Base-by-base conservation (phyloP, 2,888 invertebrate genomes). In the Rhogogaster chlorosoma region DNA sequence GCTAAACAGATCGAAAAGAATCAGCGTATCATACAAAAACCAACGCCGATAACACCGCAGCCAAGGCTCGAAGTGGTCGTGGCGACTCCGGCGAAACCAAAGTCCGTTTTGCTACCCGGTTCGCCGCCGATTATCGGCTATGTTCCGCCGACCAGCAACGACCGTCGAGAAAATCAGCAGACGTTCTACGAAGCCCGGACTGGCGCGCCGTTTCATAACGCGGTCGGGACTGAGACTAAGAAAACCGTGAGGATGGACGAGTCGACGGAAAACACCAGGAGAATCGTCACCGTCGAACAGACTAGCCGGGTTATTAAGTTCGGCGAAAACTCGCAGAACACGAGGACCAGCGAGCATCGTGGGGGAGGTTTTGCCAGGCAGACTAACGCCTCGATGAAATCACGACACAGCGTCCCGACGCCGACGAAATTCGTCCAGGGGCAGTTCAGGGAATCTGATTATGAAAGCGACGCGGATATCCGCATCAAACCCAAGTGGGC, bases 231-330 rank as follows among this genome's bases (percentile, higher is more conserved):
- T 0, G 96, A 96, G 92, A 95, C 95, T 2, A 96, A 95, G 84
- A 96, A 96, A 89, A 95, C 95, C n/a, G 95, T 96, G 92, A 95
- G 96, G 89, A 96, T 96, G 94, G 95, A 96, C 87, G 96, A 96
- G 90, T 95, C 96, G 0, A 96, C 96, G 7, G 96, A 96, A 89
- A 95, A 94, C 53, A 95, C 95, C 42, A 94, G 95, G 88, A 94
- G 96, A 87, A 95, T 95, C 36, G 95, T 96, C 38, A 96, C 96
- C 86, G 94, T 96, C 88, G 95, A 96, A 88, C 96, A 96, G 92
- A 96, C 96, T 0, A 96, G 96, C 87, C 94, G 96, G 77, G 95
- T 96, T 0, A 96, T 96, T 53, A 96, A 96, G 89, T 96, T 96
- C 86, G 96, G 96, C 18, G 95, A 95, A 53, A 89, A 88, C 73